phyloP scores from a whole-genome alignment of 2,888 invertebrate genomes.

The Mylabris sibirica region DNA sequence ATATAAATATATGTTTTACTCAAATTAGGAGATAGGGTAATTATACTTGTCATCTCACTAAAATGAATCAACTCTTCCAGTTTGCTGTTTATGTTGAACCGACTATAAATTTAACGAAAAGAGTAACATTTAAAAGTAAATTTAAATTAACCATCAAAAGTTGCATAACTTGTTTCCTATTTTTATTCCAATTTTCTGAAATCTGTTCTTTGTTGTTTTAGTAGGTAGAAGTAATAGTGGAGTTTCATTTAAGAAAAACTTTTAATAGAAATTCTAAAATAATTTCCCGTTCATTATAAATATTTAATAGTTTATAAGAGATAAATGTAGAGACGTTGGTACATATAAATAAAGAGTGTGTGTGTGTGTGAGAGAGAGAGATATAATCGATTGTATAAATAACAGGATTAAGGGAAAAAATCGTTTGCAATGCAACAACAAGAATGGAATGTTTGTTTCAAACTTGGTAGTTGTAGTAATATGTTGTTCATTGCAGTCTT shows the following conservation, averaged over 20 bases:
- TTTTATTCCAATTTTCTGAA: neutral
- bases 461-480: conserved; percentile 12
- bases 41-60: conserved; percentile 4
- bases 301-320: neutral
- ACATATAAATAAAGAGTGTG: too few species aligned
- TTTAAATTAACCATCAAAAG: conserved; percentile 15
- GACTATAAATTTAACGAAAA: conserved; percentile 5
- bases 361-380: too few species aligned
- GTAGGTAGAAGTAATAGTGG: too few species aligned
- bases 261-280: neutral
- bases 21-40: conserved; percentile 1
- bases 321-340: too few species aligned
- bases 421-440: neutral
- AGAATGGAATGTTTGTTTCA: neutral
- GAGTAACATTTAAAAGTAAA: conserved; percentile 14
- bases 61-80: conserved; percentile 5
- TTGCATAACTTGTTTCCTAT: neutral
- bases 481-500: neutral
- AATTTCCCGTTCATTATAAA: neutral
- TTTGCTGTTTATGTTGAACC: conserved; percentile 8
- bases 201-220: neutral
- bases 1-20: conserved; percentile 4
- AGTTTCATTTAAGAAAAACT: neutral
- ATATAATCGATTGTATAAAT: neutral
- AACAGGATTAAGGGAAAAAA: neutral